Evolutionary conservation across 2,797 vertebrate genomes (phyloP).

Genomic region (Pitangus sulphuratus): DNA sequence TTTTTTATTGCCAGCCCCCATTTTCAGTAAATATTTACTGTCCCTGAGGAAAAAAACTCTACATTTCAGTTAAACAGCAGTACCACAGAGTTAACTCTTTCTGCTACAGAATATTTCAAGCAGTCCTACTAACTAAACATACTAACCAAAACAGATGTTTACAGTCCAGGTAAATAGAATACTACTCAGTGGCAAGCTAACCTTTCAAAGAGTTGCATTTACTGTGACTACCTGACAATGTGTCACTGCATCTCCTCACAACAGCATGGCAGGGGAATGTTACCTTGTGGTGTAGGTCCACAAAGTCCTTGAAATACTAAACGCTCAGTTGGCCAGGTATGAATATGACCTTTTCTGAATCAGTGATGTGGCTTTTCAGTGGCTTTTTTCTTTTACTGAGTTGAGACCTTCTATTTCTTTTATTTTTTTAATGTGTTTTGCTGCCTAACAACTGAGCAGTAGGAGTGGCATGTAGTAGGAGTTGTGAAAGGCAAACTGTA

Average conservation of each 20-base stretch:
- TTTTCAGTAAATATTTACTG: not conserved
- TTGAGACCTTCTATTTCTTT: not conserved
- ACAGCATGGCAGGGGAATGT: rapidly evolving
- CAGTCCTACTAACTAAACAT: not conserved
- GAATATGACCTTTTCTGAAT: not conserved
- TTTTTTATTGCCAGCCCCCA: not conserved
- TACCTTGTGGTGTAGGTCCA: not conserved
- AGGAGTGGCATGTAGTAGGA: not conserved
- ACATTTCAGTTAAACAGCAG: not conserved
- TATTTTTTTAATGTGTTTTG: not conserved
- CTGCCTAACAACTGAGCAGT: not conserved
- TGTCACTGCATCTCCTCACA: not conserved
- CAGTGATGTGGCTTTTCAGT: not conserved
- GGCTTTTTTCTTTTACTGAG: not conserved
- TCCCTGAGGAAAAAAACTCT: not conserved
- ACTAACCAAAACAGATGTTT: not conserved
- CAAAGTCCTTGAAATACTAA: not conserved
- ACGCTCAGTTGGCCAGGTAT: not conserved
- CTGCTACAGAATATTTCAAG: not conserved
- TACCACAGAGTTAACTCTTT: not conserved
- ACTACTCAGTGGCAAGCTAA: not conserved
- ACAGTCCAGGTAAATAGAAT: not conserved
- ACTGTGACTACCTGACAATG: not conserved
- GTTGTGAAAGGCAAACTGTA: constrained; percentile 2
- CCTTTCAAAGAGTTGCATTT: not conserved